A percentile compares a stretch with the other conserved stretches of the same genome.
Evolutionary conservation across 53 echinoderm and acorn worm species (phyloP).

Genomic region (Apostichopus leukothele): DNA sequence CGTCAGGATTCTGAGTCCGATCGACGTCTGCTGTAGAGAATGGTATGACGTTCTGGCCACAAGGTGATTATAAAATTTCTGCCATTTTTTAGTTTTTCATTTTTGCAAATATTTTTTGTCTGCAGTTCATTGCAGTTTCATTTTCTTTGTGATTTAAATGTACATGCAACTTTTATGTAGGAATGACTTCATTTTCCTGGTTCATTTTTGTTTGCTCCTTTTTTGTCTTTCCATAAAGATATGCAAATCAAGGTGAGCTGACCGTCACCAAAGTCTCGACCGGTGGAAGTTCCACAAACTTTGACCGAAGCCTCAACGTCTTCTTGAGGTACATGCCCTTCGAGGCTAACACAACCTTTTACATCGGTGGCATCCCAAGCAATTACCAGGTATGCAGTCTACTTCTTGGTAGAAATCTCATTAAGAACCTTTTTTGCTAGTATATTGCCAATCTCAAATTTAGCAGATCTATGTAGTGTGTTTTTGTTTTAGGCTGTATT

Average conservation of each 20-base stretch:
- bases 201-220: no score
- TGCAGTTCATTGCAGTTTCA: no score
- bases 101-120: no score
- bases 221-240: conserved; percentile 38
- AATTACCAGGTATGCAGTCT: conserved; percentile 60
- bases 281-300: conserved; percentile 76
- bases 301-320: conserved; percentile 60
- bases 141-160: no score
- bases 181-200: no score
- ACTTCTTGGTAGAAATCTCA: not conserved
- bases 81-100: not conserved
- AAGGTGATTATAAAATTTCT: conserved; percentile 54
- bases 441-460: no score
- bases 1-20: conserved; percentile 78
- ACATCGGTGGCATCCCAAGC: conserved; percentile 77
- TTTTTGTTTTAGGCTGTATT: no score
- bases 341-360: conserved; percentile 56
- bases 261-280: conserved; percentile 80
- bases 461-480: no score
- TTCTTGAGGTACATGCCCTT: conserved; percentile 65
- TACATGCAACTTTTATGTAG: no score
- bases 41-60: conserved; percentile 85
- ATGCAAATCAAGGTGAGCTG: conserved; percentile 84
- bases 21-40: conserved; percentile 92
- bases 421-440: no score